A percentile compares a stretch with the other conserved stretches of the same genome.
phyloP scores from a whole-genome alignment of 1,140 invertebrate genomes.

The Phymastichus coffea region DNA sequence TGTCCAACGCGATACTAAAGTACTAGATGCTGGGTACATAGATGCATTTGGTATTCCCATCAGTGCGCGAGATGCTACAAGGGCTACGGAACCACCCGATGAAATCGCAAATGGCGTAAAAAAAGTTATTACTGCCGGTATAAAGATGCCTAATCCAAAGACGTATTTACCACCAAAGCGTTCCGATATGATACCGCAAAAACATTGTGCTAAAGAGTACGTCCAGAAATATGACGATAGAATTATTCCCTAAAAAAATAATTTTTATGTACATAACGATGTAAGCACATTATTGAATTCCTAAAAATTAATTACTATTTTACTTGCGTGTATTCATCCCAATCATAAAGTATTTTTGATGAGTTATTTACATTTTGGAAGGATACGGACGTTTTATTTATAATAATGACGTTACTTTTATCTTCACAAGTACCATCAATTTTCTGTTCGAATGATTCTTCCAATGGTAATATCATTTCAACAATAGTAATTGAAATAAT shows the following conservation, averaged over 20 bases:
- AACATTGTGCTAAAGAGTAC: conserved; percentile 61
- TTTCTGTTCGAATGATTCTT: no score
- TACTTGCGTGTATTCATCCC: neutral
- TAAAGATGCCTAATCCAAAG: conserved; percentile 71
- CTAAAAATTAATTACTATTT: neutral
- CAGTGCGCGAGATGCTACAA: conserved; percentile 67
- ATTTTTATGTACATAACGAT: conserved; percentile 50
- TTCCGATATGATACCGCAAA: conserved; percentile 68
- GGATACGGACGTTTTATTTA: no score
- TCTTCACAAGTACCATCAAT: no score
- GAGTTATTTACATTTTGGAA: no score
- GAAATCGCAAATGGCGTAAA: conserved; percentile 63
- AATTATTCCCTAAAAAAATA: conserved; percentile 63
- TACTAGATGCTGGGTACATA: conserved; percentile 74
- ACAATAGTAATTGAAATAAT: no score
- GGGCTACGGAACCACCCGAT: conserved; percentile 60
- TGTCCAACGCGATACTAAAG: conserved; percentile 73
- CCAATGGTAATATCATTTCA: no score
- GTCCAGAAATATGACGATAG: conserved; percentile 64
- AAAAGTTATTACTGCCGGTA: conserved; percentile 74
- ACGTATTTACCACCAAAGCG: conserved; percentile 76
- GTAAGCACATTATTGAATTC: neutral
- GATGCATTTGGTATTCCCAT: conserved; percentile 77
- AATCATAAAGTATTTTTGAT: no score
- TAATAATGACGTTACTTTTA: no score